Conservation (phyloP, 2,888 invertebrate species). For the Laothoe populi region DNA sequence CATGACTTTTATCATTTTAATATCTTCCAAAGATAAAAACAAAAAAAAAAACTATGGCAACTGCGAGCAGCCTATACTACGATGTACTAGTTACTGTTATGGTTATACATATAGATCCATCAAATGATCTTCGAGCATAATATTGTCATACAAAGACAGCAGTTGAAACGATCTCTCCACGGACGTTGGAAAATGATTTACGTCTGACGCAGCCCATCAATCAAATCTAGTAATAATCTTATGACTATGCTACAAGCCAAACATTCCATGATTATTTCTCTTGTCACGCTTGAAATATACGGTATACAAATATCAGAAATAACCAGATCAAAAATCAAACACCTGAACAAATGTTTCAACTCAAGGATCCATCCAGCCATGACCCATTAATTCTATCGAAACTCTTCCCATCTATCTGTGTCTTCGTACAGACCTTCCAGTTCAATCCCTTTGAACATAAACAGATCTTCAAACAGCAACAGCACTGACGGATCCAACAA, state of each 20-base stretch:
- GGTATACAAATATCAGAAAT: not conserved
- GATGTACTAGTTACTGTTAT: no score
- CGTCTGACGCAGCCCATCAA: not conserved
- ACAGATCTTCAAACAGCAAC: constrained; percentile 29
- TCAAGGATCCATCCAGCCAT: not conserved
- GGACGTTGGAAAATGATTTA: not conserved
- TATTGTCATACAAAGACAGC: no score
- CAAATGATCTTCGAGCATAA: no score
- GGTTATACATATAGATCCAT: no score
- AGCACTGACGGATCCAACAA: constrained; percentile 27
- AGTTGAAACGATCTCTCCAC: not conserved
- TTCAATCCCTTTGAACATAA: constrained; percentile 3
- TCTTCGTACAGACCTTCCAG: not conserved
- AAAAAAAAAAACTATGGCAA: no score
- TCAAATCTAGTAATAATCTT: not conserved
- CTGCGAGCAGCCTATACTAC: no score
- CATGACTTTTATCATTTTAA: not conserved
- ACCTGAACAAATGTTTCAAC: not conserved
- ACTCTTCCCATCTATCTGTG: not conserved
- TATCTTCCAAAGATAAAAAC: not conserved
- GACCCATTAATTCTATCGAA: not conserved
- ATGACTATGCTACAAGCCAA: not conserved
- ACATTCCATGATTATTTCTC: not conserved
- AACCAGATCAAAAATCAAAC: not conserved
- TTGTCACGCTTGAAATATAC: not conserved